Evolutionary conservation across 2,113 vertebrate species (phyloP).

Genomic region (Rhineura floridana): DNA sequence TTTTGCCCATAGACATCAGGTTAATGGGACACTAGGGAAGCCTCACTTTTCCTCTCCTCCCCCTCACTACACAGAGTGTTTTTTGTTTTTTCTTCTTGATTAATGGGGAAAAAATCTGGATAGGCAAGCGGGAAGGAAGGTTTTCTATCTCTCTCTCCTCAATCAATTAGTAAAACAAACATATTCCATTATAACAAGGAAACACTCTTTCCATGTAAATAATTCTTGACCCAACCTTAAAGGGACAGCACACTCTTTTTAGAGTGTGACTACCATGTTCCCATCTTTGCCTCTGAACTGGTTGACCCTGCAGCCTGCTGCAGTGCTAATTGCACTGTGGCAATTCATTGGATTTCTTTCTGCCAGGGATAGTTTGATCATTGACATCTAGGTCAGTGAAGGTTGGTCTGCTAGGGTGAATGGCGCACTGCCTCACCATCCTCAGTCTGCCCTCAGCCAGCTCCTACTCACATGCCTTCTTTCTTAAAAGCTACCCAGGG

Average conservation of each 20-base stretch:
- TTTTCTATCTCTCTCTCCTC: conserved; percentile 35
- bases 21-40: conserved; percentile 67
- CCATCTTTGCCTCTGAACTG: not conserved
- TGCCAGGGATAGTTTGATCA: not conserved
- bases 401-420: no score
- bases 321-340: not conserved
- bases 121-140: conserved; percentile 68
- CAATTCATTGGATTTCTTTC: not conserved
- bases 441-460: no score
- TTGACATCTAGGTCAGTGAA: no score
- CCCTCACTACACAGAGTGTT: conserved; percentile 43
- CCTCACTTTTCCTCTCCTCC: conserved; percentile 41
- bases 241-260: conserved; percentile 17
- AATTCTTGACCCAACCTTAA: conserved; percentile 41
- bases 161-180: conserved; percentile 68
- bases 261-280: not conserved
- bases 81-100: conserved; percentile 70
- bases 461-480: no score
- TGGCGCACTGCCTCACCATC: no score
- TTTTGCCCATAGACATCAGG: conserved; percentile 39
- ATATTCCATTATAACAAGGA: conserved; percentile 46
- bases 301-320: not conserved
- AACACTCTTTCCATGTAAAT: conserved; percentile 67
- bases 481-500: no score
- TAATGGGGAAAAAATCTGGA: conserved; percentile 71